Conservation (phyloP, 1,140 invertebrate genomes). For the Drosophila teissieri region DNA sequence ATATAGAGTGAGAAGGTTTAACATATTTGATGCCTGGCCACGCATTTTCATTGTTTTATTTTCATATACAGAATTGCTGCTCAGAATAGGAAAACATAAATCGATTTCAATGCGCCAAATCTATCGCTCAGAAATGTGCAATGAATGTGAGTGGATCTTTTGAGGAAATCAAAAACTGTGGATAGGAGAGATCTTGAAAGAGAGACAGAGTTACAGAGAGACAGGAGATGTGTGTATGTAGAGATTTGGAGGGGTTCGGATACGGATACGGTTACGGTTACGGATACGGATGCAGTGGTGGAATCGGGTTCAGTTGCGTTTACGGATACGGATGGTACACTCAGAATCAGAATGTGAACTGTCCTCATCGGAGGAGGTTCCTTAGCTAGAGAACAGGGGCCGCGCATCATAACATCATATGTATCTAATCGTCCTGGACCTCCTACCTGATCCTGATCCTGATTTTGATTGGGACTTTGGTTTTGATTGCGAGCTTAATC, state of each 20-base stretch:
- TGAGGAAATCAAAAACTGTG: conserved; percentile 35
- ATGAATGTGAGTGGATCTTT: conserved; percentile 48
- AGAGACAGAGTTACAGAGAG: conserved; percentile 23
- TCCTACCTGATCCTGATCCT: conserved; percentile 33
- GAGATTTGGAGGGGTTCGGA: conserved; percentile 35
- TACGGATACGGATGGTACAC: conserved; percentile 18
- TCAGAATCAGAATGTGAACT: neutral
- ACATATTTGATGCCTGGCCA: conserved; percentile 79
- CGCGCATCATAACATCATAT: conserved; percentile 12
- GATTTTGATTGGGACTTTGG: neutral
- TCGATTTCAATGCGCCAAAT: conserved; percentile 39
- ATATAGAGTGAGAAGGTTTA: conserved; percentile 57
- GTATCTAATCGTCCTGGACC: conserved; percentile 29
- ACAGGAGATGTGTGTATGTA: conserved; percentile 38
- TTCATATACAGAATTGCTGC: conserved; percentile 16
- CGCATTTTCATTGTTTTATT: conserved; percentile 71
- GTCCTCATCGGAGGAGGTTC: conserved; percentile 14
- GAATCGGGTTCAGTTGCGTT: conserved; percentile 39
- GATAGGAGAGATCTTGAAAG: conserved; percentile 47
- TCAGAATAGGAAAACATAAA: conserved; percentile 37
- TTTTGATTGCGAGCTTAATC: neutral
- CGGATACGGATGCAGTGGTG: conserved; percentile 44
- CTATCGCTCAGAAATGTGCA: conserved; percentile 44
- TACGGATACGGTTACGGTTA: conserved; percentile 30
- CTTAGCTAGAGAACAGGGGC: conserved; percentile 34